These are phyloP conservation scores for Acleris holmiana DNA, from an alignment of 2,888 invertebrate genomes.

Conservation along the genomic window DNA sequence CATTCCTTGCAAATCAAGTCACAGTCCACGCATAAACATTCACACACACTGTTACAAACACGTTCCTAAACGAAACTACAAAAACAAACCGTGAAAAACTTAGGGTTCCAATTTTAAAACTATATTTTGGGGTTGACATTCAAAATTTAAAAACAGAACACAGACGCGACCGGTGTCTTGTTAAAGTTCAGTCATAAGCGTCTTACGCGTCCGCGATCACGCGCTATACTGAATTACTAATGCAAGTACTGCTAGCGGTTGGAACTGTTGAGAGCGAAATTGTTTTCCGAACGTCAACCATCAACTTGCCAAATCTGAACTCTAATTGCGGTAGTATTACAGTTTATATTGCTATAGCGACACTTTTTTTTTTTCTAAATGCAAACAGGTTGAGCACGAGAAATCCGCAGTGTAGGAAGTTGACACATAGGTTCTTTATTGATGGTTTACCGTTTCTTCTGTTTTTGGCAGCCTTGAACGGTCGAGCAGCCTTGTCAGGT, in stretches of 20 bases:
- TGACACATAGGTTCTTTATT: conserved; percentile 60
- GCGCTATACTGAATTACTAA: conserved; percentile 75
- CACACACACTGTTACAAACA: conserved; percentile 32
- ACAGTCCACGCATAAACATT: conserved; percentile 17
- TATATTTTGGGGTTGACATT: conserved; percentile 10
- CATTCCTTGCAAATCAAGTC: not conserved
- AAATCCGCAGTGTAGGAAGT: conserved; percentile 70
- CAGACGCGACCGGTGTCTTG: conserved; percentile 22
- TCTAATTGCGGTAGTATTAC: conserved; percentile 49
- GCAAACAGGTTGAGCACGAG: conserved; percentile 71
- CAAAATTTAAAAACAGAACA: conserved; percentile 21
- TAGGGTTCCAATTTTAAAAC: conserved; percentile 10
- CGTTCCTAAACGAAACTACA: conserved; percentile 31
- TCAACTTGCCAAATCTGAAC: conserved; percentile 53
- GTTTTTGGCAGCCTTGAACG: conserved; percentile 37
- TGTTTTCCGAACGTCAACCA: conserved; percentile 61
- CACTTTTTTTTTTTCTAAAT: conserved; percentile 55
- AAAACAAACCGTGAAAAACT: conserved; percentile 34
- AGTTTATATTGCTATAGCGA: conserved; percentile 53
- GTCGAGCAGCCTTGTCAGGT: conserved; percentile 21
- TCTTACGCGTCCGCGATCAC: conserved; percentile 64
- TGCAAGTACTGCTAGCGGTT: conserved; percentile 58
- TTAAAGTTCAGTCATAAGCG: conserved; percentile 49
- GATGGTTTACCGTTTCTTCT: conserved; percentile 53
- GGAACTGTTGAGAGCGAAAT: conserved; percentile 78